Conservation (phyloP, 2,888 invertebrate species). For the Sabellastarte sp. region DNA sequence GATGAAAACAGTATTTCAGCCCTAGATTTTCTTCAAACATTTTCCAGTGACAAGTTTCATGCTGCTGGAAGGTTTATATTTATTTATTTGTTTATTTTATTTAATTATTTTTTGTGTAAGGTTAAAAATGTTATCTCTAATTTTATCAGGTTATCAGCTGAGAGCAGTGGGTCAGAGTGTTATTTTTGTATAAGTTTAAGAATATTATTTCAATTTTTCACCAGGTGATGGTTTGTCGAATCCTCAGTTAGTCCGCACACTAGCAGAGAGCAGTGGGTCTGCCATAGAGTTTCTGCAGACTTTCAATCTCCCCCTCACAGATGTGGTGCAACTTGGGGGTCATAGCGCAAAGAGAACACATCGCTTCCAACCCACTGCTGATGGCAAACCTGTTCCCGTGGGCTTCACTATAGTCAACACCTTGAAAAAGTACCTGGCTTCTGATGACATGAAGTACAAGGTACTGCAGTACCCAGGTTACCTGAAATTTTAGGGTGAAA, state of each 20-base stretch:
- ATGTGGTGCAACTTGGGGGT: constrained; percentile 29
- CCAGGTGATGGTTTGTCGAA: constrained; percentile 23
- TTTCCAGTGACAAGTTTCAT: too few relatives aligned
- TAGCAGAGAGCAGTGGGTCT: constrained; percentile 21
- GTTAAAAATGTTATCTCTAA: too few relatives aligned
- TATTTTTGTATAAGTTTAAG: too few relatives aligned
- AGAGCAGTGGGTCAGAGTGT: too few relatives aligned
- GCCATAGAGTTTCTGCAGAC: constrained; percentile 20
- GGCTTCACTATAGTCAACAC: constrained; percentile 27
- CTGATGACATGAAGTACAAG: constrained; percentile 12
- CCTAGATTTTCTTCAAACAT: too few relatives aligned
- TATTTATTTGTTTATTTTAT: too few relatives aligned
- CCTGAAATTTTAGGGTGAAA: too few relatives aligned
- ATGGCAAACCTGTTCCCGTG: constrained; percentile 28
- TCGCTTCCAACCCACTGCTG: constrained; percentile 23
- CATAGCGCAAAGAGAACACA: constrained; percentile 25
- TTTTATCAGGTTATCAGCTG: too few relatives aligned
- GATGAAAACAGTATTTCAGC: too few relatives aligned
- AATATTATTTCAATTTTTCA: neutral
- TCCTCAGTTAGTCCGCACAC: constrained; percentile 16
- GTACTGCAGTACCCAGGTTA: too few relatives aligned
- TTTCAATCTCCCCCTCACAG: constrained; percentile 21
- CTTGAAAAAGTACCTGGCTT: constrained; percentile 23
- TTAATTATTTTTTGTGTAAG: too few relatives aligned
- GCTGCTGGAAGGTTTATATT: too few relatives aligned